A percentile compares a stretch with the other conserved stretches of the same genome.
These are phyloP conservation scores for Synergus itoensis DNA, from an alignment of 2,888 invertebrate species.

Conservation along the genomic window DNA sequence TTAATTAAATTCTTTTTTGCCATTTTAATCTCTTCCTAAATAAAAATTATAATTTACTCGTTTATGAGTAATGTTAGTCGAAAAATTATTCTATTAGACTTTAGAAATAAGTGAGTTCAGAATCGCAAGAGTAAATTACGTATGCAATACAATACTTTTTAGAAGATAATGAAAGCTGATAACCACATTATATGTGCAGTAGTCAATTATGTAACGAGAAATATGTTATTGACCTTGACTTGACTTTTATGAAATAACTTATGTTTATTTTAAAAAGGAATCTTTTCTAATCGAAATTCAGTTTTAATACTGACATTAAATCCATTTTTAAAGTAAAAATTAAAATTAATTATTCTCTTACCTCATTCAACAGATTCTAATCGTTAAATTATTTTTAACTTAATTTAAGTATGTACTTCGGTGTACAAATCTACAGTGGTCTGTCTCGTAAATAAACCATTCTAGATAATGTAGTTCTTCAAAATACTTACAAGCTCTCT, in stretches of 20 bases:
- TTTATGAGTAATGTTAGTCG: not conserved
- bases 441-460: no score
- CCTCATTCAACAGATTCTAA: no score
- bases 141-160: no score
- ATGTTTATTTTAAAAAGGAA: not conserved
- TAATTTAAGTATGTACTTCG: no score
- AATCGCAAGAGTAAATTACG: no score
- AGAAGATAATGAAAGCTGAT: no score
- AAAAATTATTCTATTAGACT: not conserved
- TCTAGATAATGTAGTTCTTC: not conserved
- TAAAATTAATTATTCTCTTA: no score
- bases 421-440: no score
- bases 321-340: not conserved
- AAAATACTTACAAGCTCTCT: not conserved
- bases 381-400: no score
- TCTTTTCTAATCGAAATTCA: not conserved
- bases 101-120: no score
- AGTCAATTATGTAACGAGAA: not conserved
- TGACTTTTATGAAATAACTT: not conserved
- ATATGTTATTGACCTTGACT: not conserved
- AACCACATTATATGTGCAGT: no score
- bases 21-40: not conserved
- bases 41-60: not conserved
- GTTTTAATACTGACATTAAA: not conserved
- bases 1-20: conserved; percentile 69